Base-by-base conservation (phyloP, 2,888 invertebrate genomes). In the Erebia ligea region DNA sequence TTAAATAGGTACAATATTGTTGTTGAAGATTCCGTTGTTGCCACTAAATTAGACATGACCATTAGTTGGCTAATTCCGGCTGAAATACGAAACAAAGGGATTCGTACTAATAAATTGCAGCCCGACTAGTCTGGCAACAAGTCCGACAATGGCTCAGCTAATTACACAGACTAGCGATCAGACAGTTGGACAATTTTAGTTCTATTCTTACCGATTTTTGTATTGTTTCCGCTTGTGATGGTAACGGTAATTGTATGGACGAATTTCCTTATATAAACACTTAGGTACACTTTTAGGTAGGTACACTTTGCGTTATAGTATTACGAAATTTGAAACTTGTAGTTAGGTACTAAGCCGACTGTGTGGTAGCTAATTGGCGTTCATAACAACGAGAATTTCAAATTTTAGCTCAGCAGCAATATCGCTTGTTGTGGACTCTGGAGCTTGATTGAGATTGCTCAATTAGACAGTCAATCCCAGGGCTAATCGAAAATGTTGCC, bases 21-120 rank as follows among this genome's bases (percentile, higher is more conserved):
- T 66, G 66, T 57, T 58, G 48, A 58, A 58, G 57, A 58, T 67
- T 67, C 67, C 67, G n/a, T 17, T 48, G 67, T 58, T 45, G 25
- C 67, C 67, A 58, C 57, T 67, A 45, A 57, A 67, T 67, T 67
- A 56, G 65, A 17, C 42, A 57, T 54, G 56, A 66, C 40, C 21
- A 66, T 66, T 66, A 58, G 45, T 57, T 21, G n/a, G 58, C 57
- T 48, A 58, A 58, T 67, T 58, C 58, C 67, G n/a, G 67, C 21
- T 57, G 48, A 15, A 58, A 67, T 42, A 21, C 57, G 2, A 67
- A 45, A 67, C 67, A 67, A 67, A 48, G 58, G 58, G 45, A 19
- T 58, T 48, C 11, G 25, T 48, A 34, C 67, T 34, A 34, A 34
- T 42, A 13, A 62, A 21, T 62, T 48, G 48, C 48, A 6, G 25